Evolutionary conservation across 2,888 invertebrate genomes (phyloP), one percentile per base, ranked within the genome.

Genomic region (Gibbula magus): DNA sequence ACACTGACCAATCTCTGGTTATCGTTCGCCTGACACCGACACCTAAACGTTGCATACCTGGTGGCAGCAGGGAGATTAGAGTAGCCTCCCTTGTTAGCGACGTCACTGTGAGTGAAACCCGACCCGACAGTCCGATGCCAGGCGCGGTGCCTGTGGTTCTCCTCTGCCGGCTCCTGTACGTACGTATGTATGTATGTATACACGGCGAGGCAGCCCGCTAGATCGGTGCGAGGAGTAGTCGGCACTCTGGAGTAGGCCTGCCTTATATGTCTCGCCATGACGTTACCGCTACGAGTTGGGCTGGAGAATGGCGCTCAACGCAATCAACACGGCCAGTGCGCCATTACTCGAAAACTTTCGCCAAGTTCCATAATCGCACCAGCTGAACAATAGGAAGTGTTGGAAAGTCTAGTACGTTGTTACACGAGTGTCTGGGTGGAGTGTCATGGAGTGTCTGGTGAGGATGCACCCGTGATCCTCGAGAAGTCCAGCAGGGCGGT

Each of bases 61-160:
- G n/a, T 61, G 61, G 61, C 61, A 61, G 61, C 54, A 29, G 18
- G 61, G 29, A 61, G 61, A 61, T 61, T 61, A 61, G 61, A 61
- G 61, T 61, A 29, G 18, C 61, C 61, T 61, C 61, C 61, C 61
- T 61, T 61, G 61, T 61, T 61, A 61, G 61, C 25, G 61, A 29
- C 61, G 61, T 61, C 61, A 61, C 13, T 29, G 25, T 61, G 61
- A 25, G 25, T 61, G 61, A 61, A 61, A 61, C 29, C 61, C 29
- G 29, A 61, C 25, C 61, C 61, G 25, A 61, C 61, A 61, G 61
- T n/a, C 13, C 61, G 25, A 61, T 61, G 61, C 61, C 29, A 29
- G 61, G n/a, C 61, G 18, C 61, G 61, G 25, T 29, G 25, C 61
- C 29, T 61, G 29, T 29, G 29, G 61, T 29, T 29, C 61, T 29